Conservation (phyloP, 1,140 invertebrate species). For the Papilio polytes region DNA sequence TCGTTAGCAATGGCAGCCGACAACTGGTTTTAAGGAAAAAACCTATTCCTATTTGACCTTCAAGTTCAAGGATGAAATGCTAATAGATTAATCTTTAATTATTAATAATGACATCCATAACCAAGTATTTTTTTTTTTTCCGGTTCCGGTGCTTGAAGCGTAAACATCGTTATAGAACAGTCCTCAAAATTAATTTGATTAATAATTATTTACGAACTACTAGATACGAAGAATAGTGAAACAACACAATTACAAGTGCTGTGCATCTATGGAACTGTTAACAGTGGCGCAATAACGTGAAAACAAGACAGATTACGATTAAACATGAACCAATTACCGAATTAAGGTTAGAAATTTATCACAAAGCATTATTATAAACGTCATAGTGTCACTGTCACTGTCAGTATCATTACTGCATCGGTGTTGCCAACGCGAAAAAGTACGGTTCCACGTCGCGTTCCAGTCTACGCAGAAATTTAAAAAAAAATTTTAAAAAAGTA, state of each 20-base stretch:
- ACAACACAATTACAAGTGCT: not conserved
- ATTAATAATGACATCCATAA: not conserved
- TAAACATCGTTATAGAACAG: not conserved
- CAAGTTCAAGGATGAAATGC: conserved; percentile 10
- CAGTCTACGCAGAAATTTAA: too few relatives aligned
- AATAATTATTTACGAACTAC: not conserved
- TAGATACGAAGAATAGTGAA: not conserved
- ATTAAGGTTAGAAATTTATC: not conserved
- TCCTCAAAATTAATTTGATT: not conserved
- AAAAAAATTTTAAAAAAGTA: too few relatives aligned
- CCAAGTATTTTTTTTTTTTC: not conserved
- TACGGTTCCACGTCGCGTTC: too few relatives aligned
- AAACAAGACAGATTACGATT: not conserved
- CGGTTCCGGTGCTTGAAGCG: not conserved
- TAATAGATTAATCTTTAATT: conserved; percentile 3
- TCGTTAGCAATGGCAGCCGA: not conserved
- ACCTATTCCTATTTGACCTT: not conserved
- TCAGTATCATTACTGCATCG: not conserved
- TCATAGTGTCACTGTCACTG: not conserved
- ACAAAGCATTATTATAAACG: not conserved
- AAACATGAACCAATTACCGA: not conserved
- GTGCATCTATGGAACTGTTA: not conserved
- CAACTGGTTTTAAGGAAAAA: conserved; percentile 17
- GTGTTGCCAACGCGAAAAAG: not conserved
- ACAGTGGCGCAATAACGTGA: not conserved